These are phyloP conservation scores for zebrafish (Danio rerio) DNA, from an alignment of 2,113 vertebrate species.

Conservation along the genomic window DNA sequence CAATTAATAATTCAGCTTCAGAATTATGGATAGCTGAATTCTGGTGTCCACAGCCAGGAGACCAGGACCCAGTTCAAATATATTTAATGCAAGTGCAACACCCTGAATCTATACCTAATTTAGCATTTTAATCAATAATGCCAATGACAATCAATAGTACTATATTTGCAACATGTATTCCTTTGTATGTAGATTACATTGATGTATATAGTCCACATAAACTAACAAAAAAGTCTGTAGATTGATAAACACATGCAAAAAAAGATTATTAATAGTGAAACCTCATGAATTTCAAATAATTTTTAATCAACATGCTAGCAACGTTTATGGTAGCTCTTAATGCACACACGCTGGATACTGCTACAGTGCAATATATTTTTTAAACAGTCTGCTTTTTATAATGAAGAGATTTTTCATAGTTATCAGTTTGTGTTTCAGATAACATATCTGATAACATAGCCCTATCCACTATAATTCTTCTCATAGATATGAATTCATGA, in stretches of 20 bases:
- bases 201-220: background rate
- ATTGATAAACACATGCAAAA: background rate
- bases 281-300: background rate
- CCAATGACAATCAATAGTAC: too few species aligned
- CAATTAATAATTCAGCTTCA: too few species aligned
- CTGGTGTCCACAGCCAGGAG: too few species aligned
- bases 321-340: background rate
- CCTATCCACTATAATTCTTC: background rate
- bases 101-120: too few species aligned
- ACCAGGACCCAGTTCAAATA: too few species aligned
- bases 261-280: background rate
- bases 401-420: background rate
- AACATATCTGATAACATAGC: background rate
- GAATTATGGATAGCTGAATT: too few species aligned
- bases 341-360: background rate
- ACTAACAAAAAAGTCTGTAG: background rate
- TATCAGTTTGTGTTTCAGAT: background rate
- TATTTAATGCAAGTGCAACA: too few species aligned
- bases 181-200: too few species aligned
- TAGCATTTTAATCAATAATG: too few species aligned
- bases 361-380: background rate
- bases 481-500: constrained; percentile 29
- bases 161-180: too few species aligned
- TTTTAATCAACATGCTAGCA: background rate
- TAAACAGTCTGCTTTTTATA: background rate